Percentiles rank a stretch among this genome's conserved stretches.
Evolutionary conservation across 1,140 invertebrate genomes (phyloP).

Genomic region (Lanistes nyassanus): DNA sequence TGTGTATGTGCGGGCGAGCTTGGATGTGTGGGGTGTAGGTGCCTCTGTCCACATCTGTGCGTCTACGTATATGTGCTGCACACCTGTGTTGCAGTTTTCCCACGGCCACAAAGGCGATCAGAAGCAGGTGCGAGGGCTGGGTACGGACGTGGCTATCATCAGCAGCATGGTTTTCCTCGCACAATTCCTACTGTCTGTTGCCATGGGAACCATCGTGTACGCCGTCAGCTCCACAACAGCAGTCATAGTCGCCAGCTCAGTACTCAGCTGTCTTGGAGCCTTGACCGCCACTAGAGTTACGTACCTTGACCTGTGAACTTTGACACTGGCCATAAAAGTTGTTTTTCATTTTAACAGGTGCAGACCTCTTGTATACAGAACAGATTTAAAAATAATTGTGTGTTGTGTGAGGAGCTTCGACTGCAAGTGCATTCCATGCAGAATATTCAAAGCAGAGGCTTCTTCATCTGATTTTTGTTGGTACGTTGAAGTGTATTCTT

Average conservation of each 20-base stretch:
- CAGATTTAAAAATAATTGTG: neutral
- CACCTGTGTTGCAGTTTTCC: constrained; percentile 32
- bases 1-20: neutral
- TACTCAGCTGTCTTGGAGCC: constrained; percentile 85
- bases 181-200: constrained; percentile 88
- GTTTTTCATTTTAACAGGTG: neutral
- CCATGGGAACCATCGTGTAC: constrained; percentile 86
- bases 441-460: too few relatives aligned
- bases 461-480: too few relatives aligned
- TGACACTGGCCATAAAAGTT: neutral
- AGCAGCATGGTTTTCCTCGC: constrained; percentile 96
- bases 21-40: neutral
- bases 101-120: constrained; percentile 15
- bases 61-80: constrained; percentile 20
- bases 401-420: neutral
- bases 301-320: constrained; percentile 81
- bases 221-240: constrained; percentile 80
- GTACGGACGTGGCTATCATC: constrained; percentile 92
- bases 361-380: neutral
- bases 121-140: constrained; percentile 80
- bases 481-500: too few relatives aligned
- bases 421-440: neutral
- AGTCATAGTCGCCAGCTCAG: constrained; percentile 83
- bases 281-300: constrained; percentile 85
- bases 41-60: neutral